A percentile compares a stretch with the other conserved stretches of the same genome.
Evolutionary conservation across 2,113 vertebrate species (phyloP).

Genomic region (Silurus glanis): DNA sequence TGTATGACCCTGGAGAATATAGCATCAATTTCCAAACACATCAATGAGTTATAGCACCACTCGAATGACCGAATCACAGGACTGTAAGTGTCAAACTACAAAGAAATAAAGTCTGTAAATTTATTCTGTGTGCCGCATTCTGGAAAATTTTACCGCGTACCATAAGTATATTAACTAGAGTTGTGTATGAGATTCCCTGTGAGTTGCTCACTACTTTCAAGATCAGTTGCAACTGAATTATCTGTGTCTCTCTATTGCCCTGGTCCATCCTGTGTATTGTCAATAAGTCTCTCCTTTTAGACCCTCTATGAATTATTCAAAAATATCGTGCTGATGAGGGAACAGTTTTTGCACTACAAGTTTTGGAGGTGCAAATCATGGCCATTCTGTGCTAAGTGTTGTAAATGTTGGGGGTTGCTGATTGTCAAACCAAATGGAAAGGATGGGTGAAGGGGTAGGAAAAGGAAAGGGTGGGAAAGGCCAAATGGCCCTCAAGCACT

Average conservation of each 20-base stretch:
- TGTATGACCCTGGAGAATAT: too few relatives aligned
- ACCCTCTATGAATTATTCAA: not conserved
- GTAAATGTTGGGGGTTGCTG: conserved; percentile 1
- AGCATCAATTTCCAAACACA: too few relatives aligned
- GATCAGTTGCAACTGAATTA: not conserved
- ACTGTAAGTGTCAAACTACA: too few relatives aligned
- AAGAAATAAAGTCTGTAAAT: too few relatives aligned
- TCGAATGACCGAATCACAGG: too few relatives aligned
- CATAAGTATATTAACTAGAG: not conserved
- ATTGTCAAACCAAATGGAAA: conserved; percentile 26
- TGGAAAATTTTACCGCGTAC: too few relatives aligned
- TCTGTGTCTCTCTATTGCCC: not conserved
- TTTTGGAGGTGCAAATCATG: not conserved
- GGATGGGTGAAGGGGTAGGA: too few relatives aligned
- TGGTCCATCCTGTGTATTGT: not conserved
- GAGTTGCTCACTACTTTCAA: not conserved
- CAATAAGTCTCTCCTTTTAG: not conserved
- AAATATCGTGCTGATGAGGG: too few relatives aligned
- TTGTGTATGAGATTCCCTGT: not conserved
- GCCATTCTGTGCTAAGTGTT: not conserved
- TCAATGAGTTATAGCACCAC: too few relatives aligned
- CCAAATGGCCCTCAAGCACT: not conserved
- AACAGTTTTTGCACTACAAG: not conserved
- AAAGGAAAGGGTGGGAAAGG: not conserved
- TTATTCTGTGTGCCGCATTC: too few relatives aligned